Conservation (phyloP, 1,140 invertebrate genomes). For the Paralvinella palmiformis region DNA sequence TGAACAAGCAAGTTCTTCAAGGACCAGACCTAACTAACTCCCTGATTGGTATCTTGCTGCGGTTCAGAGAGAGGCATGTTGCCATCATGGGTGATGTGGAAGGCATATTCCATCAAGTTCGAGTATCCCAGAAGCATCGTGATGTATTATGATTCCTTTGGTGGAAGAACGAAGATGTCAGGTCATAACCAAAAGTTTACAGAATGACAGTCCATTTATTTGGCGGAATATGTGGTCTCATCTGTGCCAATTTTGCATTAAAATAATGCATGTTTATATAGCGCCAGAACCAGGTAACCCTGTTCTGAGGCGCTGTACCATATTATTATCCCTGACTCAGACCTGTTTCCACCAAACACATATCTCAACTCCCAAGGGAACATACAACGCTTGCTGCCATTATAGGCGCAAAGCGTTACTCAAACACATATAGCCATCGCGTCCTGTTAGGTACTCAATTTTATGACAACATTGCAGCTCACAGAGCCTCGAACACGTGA, state of each 20-base stretch:
- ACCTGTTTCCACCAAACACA: too few relatives aligned
- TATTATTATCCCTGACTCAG: not conserved
- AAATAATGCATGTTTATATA: too few relatives aligned
- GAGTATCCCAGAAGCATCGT: not conserved
- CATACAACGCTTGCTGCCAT: too few relatives aligned
- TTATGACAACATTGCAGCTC: too few relatives aligned
- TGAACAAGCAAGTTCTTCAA: conserved; percentile 27
- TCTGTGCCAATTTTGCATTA: conserved; percentile 2
- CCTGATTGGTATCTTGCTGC: conserved; percentile 24
- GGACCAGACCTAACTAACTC: conserved; percentile 44
- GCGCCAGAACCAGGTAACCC: too few relatives aligned
- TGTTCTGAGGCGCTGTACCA: conserved; percentile 1
- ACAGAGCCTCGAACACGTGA: too few relatives aligned
- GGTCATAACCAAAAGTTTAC: not conserved
- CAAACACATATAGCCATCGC: too few relatives aligned
- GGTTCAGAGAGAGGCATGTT: not conserved
- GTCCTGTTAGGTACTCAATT: too few relatives aligned
- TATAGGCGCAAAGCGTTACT: too few relatives aligned
- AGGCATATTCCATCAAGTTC: not conserved
- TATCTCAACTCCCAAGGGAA: too few relatives aligned
- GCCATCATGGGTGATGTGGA: not conserved
- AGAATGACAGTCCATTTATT: conserved; percentile 19
- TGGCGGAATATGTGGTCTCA: conserved; percentile 11
- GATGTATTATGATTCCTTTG: conserved; percentile 9
- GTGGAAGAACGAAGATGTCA: conserved; percentile 5